Conservation (phyloP, 2,888 invertebrate genomes). For the Caenorhabditis becei region DNA sequence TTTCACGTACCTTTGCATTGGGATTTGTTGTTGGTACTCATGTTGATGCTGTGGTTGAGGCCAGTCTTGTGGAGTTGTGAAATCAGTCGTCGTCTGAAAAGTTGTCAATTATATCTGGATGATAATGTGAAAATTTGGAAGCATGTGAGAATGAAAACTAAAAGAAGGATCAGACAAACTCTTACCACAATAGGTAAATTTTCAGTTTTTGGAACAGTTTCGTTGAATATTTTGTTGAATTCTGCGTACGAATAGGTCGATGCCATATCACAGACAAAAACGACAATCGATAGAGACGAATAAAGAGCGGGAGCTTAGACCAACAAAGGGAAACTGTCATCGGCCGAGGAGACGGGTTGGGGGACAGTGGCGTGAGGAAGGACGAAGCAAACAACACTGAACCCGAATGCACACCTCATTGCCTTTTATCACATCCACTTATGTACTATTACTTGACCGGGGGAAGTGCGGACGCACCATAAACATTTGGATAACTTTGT, state of each 20-base stretch:
- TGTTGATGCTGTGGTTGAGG: conserved; percentile 42
- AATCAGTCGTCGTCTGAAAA: conserved; percentile 48
- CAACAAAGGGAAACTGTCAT: conserved; percentile 57
- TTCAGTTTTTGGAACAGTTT: conserved; percentile 44
- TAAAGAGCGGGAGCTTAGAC: conserved; percentile 56
- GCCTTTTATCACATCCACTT: conserved; percentile 50
- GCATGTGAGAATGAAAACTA: background rate
- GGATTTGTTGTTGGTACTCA: conserved; percentile 40
- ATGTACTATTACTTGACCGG: conserved; percentile 35
- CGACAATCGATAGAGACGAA: conserved; percentile 41
- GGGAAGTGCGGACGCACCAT: background rate
- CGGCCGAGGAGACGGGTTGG: conserved; percentile 13
- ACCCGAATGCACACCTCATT: conserved; percentile 51
- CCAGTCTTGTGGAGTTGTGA: conserved; percentile 46
- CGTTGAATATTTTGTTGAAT: conserved; percentile 58
- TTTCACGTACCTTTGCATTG: conserved; percentile 45
- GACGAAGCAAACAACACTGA: conserved; percentile 54
- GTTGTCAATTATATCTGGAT: background rate
- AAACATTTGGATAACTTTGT: background rate
- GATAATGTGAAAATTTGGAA: background rate
- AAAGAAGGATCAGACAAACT: background rate
- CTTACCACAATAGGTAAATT: conserved; percentile 42
- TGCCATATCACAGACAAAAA: conserved; percentile 34
- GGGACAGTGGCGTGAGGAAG: conserved; percentile 29
- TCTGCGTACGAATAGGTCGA: conserved; percentile 60